Evolutionary conservation across 2,888 invertebrate genomes (phyloP).

Genomic region (Cryptocephalus primarius): DNA sequence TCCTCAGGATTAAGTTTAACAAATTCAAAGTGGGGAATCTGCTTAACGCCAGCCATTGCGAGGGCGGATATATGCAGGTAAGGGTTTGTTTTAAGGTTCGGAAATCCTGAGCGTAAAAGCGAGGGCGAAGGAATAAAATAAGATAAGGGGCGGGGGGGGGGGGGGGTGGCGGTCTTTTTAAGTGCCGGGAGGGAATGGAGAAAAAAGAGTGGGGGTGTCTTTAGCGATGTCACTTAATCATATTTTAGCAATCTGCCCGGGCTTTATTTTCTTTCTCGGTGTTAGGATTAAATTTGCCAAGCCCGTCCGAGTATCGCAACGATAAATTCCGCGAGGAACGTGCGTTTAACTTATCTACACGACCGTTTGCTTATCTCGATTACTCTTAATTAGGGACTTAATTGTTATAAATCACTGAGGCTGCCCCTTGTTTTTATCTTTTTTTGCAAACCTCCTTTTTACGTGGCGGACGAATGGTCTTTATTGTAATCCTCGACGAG

Average conservation of each 20-base stretch:
- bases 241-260: no score
- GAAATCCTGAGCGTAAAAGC: not conserved
- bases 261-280: no score
- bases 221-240: no score
- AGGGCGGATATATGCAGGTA: conserved; percentile 84
- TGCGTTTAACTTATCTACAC: conserved; percentile 4
- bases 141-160: no score
- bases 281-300: no score
- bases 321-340: conserved; percentile 3
- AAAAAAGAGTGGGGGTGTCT: no score
- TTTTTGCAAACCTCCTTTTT: no score
- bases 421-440: not conserved
- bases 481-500: no score
- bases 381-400: conserved; percentile 7
- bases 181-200: no score
- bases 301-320: not conserved
- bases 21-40: conserved; percentile 85
- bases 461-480: no score
- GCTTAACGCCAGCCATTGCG: conserved; percentile 78
- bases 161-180: no score
- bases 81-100: conserved; percentile 9
- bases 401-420: conserved; percentile 6
- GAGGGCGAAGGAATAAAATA: not conserved
- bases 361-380: conserved; percentile 6
- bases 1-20: conserved; percentile 78